phyloP scores from a whole-genome alignment of 2,797 vertebrate genomes.

The Eidolon dupreanum region DNA sequence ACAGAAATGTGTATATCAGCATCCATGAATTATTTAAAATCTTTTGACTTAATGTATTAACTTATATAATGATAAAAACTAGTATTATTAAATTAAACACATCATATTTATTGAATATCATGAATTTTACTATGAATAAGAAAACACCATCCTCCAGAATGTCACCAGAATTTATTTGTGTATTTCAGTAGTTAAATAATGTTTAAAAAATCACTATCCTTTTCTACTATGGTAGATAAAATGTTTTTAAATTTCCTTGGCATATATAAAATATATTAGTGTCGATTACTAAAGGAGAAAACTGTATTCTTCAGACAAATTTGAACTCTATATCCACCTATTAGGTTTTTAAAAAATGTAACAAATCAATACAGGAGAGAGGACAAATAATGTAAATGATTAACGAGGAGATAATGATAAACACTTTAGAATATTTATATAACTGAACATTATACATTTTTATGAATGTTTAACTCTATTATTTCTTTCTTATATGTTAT shows the following conservation, averaged over 20 bases:
- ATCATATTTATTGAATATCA: neutral
- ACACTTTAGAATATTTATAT: neutral
- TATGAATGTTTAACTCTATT: neutral
- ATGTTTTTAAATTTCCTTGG: neutral
- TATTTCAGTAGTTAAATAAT: neutral
- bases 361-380: neutral
- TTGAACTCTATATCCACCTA: neutral
- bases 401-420: neutral
- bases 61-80: neutral
- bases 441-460: neutral
- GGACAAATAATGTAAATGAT: neutral
- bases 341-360: neutral
- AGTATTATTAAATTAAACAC: neutral
- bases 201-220: neutral
- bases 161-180: neutral
- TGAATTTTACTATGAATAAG: neutral
- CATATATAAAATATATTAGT: neutral
- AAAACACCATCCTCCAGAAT: neutral
- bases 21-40: neutral
- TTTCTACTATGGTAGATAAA: neutral
- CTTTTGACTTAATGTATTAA: neutral
- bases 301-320: neutral
- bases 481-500: neutral
- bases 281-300: neutral
- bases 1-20: neutral